Evolutionary conservation across 1,140 invertebrate species (phyloP).

Genomic region (Alviniconcha marisindica): DNA sequence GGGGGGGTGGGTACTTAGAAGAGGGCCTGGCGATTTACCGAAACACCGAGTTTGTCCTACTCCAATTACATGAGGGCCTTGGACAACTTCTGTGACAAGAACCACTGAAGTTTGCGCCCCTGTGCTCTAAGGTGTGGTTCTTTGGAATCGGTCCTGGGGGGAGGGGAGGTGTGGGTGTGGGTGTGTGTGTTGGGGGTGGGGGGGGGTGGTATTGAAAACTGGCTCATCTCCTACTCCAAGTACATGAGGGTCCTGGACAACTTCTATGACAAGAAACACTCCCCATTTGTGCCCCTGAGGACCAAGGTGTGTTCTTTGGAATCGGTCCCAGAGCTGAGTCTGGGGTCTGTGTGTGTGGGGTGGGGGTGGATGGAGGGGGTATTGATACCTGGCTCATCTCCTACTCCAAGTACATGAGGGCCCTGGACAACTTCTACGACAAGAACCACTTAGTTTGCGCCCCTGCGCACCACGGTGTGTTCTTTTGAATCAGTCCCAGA

Average conservation of each 20-base stretch:
- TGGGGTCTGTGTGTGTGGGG: too few species aligned
- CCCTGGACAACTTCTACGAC: constrained; percentile 99
- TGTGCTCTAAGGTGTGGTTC: constrained; percentile 80
- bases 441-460: constrained; percentile 99
- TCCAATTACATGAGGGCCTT: constrained; percentile 98
- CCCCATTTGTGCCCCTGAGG: constrained; percentile 94
- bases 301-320: too few species aligned
- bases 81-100: constrained; percentile 99
- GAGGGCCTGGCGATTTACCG: too few species aligned
- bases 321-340: too few species aligned
- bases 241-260: constrained; percentile 98
- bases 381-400: constrained; percentile 99
- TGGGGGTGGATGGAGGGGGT: too few species aligned
- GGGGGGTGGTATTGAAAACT: too few species aligned
- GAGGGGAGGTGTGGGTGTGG: too few species aligned
- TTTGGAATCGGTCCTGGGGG: too few species aligned
- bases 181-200: too few species aligned
- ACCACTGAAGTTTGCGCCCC: constrained; percentile 98
- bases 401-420: constrained; percentile 99
- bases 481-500: too few species aligned
- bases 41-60: constrained; percentile 99
- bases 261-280: constrained; percentile 99
- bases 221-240: constrained; percentile 99
- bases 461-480: constrained; percentile 80
- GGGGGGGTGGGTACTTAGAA: too few species aligned